Conservation (phyloP, 2,888 invertebrate genomes). For the Nephrotoma appendiculata region DNA sequence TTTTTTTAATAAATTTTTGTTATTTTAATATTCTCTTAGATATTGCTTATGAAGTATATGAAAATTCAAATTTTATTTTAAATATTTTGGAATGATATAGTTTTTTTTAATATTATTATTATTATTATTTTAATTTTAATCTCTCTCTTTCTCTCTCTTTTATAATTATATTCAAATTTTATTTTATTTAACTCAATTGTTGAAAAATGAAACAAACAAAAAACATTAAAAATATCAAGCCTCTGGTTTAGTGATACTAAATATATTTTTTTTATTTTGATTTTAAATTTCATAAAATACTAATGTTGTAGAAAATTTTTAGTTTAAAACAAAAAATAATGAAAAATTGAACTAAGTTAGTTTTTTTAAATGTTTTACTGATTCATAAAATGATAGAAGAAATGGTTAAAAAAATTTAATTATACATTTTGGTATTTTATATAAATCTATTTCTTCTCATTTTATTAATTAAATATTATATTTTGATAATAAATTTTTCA, state of each 20-base stretch:
- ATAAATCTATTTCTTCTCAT: not conserved
- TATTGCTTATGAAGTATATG: not conserved
- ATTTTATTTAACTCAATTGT: not conserved
- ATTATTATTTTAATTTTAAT: not conserved
- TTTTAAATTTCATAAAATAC: not conserved
- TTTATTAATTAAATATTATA: not conserved
- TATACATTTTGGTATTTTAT: not conserved
- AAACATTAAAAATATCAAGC: not conserved
- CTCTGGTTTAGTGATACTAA: not conserved
- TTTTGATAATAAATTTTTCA: not conserved
- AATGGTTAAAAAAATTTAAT: not conserved
- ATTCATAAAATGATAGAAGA: not conserved
- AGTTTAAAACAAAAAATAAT: not conserved
- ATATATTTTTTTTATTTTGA: not conserved
- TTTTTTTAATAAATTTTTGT: not conserved
- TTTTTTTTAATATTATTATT: not conserved
- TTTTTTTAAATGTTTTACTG: not conserved
- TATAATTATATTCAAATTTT: not conserved
- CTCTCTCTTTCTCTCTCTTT: not conserved
- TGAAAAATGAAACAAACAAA: not conserved
- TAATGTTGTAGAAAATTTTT: not conserved
- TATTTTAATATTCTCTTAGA: not conserved
- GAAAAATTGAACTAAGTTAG: not conserved
- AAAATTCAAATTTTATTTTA: not conserved
- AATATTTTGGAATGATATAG: not conserved